Percentiles rank a stretch among this genome's conserved stretches.
These are phyloP conservation scores for Spatulosminthurus flaviceps DNA, from an alignment of 2,888 invertebrate species.

Conservation along the genomic window DNA sequence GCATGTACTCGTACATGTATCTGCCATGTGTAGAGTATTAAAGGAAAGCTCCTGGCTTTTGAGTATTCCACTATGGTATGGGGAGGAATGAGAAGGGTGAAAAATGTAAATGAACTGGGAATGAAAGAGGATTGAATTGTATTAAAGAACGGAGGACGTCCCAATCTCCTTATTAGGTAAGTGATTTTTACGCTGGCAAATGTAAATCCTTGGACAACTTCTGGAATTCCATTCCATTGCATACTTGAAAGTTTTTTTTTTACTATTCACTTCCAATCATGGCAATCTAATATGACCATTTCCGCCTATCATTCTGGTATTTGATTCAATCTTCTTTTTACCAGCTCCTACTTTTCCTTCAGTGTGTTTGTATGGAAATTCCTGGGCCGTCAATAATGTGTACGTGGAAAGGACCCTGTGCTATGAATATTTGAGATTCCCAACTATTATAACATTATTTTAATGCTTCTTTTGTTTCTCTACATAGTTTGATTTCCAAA, in stretches of 20 bases:
- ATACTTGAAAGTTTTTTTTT: conserved; percentile 17
- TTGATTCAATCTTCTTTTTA: conserved; percentile 31
- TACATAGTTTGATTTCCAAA: too few species aligned
- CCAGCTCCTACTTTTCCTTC: neutral
- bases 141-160: conserved; percentile 14
- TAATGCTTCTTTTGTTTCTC: too few species aligned
- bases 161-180: conserved; percentile 32
- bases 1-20: too few species aligned
- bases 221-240: conserved; percentile 42
- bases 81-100: conserved; percentile 15
- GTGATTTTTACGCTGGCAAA: conserved; percentile 25
- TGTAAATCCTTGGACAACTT: conserved; percentile 28
- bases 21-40: too few species aligned
- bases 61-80: too few species aligned
- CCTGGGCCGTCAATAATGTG: too few species aligned
- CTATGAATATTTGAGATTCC: too few species aligned
- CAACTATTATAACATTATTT: too few species aligned
- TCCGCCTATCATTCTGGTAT: conserved; percentile 38
- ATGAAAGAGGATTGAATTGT: conserved; percentile 32
- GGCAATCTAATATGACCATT: conserved; percentile 34
- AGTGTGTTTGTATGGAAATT: neutral
- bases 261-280: neutral
- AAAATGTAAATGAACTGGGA: conserved; percentile 23
- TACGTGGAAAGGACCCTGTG: too few species aligned
- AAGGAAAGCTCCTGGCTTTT: too few species aligned